Conservation (phyloP, 2,797 vertebrate genomes). For the Coilia nasus region DNA sequence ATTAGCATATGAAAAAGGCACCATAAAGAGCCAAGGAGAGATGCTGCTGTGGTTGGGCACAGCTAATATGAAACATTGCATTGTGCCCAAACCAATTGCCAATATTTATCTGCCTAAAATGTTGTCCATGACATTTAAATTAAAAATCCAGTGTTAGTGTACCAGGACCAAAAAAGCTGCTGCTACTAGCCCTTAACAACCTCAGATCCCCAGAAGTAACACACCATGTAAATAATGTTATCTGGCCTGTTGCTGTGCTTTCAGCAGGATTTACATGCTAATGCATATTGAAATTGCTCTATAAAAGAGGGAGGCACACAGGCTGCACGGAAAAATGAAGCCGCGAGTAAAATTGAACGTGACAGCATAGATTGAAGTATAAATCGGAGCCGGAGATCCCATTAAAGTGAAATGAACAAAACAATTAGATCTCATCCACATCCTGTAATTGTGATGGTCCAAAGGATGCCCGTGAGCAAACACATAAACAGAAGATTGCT, state of each 20-base stretch:
- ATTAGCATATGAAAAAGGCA: background rate
- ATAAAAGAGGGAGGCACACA: background rate
- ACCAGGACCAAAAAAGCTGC: background rate
- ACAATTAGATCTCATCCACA: slow-evolving; percentile 13
- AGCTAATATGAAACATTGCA: background rate
- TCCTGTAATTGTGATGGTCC: background rate
- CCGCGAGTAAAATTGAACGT: background rate
- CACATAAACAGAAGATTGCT: too few relatives aligned
- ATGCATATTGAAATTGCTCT: background rate
- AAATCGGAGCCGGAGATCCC: background rate
- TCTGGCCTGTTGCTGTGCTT: background rate
- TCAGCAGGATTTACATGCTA: background rate
- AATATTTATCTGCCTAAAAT: background rate
- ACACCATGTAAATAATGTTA: background rate
- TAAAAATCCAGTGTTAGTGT: background rate
- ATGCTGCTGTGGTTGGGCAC: background rate
- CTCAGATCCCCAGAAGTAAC: background rate
- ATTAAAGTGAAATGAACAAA: background rate
- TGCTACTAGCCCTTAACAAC: background rate
- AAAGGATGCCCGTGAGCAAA: background rate
- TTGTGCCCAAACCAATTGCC: background rate
- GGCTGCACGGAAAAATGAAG: background rate
- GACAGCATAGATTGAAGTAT: slow-evolving; percentile 7
- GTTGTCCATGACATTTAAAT: background rate
- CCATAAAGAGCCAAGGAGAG: background rate